These are phyloP conservation scores for Megaceryle alcyon DNA, from an alignment of 2,797 vertebrate genomes.

Conservation along the genomic window DNA sequence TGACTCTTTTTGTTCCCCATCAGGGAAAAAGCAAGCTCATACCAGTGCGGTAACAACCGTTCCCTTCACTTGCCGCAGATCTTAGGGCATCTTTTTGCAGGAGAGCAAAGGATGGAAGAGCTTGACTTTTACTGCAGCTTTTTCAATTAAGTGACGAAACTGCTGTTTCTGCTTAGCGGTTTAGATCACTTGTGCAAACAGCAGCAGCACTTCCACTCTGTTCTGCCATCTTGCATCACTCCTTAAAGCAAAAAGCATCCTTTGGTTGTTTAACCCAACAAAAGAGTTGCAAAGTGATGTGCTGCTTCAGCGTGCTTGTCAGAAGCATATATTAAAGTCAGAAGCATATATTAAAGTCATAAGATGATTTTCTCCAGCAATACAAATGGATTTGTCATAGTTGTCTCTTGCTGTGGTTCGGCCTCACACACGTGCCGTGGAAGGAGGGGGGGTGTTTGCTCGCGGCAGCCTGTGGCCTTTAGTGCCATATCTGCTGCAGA, in stretches of 20 bases:
- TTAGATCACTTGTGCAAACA: background rate
- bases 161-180: background rate
- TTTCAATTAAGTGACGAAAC: background rate
- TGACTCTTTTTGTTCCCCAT: background rate
- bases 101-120: background rate
- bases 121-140: background rate
- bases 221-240: background rate
- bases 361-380: background rate
- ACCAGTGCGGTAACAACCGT: fast-evolving
- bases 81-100: background rate
- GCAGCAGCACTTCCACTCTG: background rate
- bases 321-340: fast-evolving
- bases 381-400: fast-evolving
- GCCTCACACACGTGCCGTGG: fast-evolving
- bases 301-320: background rate
- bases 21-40: too few relatives aligned
- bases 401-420: fast-evolving
- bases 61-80: background rate
- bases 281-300: background rate
- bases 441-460: background rate
- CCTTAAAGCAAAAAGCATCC: background rate
- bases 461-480: background rate
- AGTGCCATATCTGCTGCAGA: background rate
- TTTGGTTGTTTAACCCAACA: background rate
- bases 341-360: fast-evolving